phyloP scores from a whole-genome alignment of 2,113 vertebrate species.

The Cyanocitta stelleri region DNA sequence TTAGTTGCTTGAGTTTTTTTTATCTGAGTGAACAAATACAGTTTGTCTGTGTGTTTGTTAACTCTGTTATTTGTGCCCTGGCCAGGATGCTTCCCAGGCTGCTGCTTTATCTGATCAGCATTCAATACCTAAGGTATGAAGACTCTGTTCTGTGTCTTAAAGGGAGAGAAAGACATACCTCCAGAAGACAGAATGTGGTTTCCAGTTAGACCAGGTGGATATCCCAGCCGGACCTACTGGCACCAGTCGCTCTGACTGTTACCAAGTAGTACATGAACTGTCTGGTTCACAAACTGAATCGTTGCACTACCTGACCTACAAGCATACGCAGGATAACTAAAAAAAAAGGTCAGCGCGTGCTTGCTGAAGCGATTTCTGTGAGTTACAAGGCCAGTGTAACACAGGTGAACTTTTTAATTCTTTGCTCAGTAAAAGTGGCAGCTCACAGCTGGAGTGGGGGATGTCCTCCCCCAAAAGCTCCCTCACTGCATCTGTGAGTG shows the following conservation, averaged over 20 bases:
- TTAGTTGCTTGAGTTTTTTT: background rate
- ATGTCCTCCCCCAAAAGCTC: background rate
- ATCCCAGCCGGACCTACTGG: background rate
- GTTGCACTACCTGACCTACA: background rate
- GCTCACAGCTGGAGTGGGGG: background rate
- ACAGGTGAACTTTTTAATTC: background rate
- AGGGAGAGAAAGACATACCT: background rate
- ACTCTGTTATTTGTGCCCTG: background rate
- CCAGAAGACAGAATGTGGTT: background rate
- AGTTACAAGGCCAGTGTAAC: background rate
- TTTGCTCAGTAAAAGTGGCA: background rate
- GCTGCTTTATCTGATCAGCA: background rate
- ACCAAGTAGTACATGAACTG: rapidly evolving
- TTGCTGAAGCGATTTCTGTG: background rate
- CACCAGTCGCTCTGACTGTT: too few relatives aligned
- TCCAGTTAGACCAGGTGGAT: background rate
- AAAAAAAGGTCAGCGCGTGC: rapidly evolving
- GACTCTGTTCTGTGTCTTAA: background rate
- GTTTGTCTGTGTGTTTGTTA: background rate
- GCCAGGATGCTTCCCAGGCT: background rate
- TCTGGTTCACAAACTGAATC: background rate
- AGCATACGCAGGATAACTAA: background rate
- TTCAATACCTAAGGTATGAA: background rate
- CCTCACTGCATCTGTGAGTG: background rate
- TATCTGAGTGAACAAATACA: background rate